Conservation (phyloP, 2,113 vertebrate genomes). For the Tursiops truncatus region DNA sequence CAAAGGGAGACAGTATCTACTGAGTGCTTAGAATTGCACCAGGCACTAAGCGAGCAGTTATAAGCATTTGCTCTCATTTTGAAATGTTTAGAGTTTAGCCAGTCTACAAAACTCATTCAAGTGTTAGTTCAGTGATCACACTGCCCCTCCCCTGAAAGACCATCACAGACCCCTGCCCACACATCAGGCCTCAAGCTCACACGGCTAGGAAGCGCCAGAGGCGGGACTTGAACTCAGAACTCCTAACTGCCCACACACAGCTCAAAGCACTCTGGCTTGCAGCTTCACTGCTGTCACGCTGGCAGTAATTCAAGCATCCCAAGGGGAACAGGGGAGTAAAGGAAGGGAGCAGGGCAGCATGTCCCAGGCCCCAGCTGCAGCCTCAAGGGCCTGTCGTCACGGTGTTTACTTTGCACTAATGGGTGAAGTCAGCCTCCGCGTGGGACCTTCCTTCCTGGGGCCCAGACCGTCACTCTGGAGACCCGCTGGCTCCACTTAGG, state of each 20-base stretch:
- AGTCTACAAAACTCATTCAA: background rate
- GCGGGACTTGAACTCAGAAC: background rate
- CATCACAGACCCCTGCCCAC: background rate
- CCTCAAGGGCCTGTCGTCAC: background rate
- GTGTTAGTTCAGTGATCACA: background rate
- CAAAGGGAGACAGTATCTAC: background rate
- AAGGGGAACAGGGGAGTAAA: rapidly evolving
- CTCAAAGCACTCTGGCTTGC: background rate
- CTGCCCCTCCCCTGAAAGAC: background rate
- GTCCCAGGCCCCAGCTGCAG: background rate
- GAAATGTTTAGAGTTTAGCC: background rate
- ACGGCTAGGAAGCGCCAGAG: background rate
- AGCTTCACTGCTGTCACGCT: rapidly evolving
- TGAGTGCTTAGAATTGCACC: background rate
- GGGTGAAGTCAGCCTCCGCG: slow-evolving; percentile 45
- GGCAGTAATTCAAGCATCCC: background rate
- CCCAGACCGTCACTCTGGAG: background rate
- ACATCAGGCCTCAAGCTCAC: background rate
- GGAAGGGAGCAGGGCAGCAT: background rate
- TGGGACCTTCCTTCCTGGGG: slow-evolving; percentile 9
- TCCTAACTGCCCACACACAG: background rate
- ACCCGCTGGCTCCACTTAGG: rapidly evolving
- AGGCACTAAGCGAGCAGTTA: no score
- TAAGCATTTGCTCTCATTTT: background rate
- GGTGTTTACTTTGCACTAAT: background rate